Evolutionary conservation across 2,888 invertebrate genomes (phyloP).

Genomic region (Antheraea yamamai): DNA sequence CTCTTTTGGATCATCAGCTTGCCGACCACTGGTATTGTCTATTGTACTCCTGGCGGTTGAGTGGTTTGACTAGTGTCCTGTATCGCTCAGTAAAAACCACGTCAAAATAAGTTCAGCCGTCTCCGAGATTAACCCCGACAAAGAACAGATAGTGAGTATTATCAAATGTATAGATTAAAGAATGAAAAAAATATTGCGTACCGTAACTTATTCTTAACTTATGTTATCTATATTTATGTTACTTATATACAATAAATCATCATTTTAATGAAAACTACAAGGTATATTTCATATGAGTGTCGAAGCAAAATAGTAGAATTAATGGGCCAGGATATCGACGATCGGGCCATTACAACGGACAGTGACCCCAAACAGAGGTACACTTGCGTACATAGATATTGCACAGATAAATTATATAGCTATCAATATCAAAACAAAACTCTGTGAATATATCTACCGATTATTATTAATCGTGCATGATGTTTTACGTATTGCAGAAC

Average conservation of each 20-base stretch:
- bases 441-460: not conserved
- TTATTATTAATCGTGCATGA: not conserved
- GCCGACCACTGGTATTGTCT: too few species aligned
- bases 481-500: not conserved
- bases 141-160: too few species aligned
- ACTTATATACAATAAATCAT: not conserved
- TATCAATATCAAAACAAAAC: not conserved
- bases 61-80: too few species aligned
- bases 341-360: not conserved
- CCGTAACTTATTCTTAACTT: not conserved
- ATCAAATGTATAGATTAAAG: not conserved
- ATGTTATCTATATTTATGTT: not conserved
- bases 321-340: conserved; percentile 10
- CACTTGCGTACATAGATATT: conserved; percentile 1
- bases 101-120: too few species aligned
- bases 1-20: too few species aligned
- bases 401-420: not conserved
- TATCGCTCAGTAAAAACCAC: too few species aligned
- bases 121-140: too few species aligned
- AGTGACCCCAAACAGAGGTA: not conserved
- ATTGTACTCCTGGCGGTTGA: too few species aligned
- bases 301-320: conserved; percentile 4
- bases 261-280: not conserved
- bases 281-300: not conserved
- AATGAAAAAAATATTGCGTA: not conserved